A percentile compares a stretch with the other conserved stretches of the same genome.
These are phyloP conservation scores for Salvelinus fontinalis DNA, from an alignment of 2,113 vertebrate genomes.

Conservation along the genomic window DNA sequence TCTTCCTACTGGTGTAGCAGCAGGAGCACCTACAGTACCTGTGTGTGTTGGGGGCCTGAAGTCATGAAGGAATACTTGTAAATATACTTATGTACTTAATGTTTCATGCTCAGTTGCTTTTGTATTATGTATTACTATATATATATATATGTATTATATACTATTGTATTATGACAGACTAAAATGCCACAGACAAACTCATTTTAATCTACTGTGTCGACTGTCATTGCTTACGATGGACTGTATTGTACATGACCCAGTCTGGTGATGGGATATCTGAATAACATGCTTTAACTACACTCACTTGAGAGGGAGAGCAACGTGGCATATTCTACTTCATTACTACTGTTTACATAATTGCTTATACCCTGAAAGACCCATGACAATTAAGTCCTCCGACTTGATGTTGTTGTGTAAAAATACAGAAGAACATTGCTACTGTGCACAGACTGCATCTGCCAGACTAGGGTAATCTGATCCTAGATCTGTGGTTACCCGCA, in stretches of 20 bases:
- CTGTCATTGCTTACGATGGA: conserved; percentile 61
- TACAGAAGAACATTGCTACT: too few relatives aligned
- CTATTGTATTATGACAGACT: conserved; percentile 67
- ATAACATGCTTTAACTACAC: conserved; percentile 46
- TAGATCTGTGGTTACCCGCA: not conserved
- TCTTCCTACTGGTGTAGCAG: conserved; percentile 30
- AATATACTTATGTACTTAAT: conserved; percentile 64
- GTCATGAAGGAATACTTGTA: conserved; percentile 67
- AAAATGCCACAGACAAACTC: conserved; percentile 43
- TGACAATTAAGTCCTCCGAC: not conserved
- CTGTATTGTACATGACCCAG: conserved; percentile 50
- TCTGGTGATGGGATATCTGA: conserved; percentile 62
- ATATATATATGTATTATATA: too few relatives aligned
- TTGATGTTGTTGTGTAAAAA: too few relatives aligned
- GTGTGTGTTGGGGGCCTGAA: conserved; percentile 29
- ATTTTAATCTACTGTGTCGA: conserved; percentile 53
- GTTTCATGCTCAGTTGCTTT: conserved; percentile 63
- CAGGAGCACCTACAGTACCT: conserved; percentile 16
- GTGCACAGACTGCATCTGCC: too few relatives aligned
- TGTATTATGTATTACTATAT: too few relatives aligned
- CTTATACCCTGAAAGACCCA: not conserved
- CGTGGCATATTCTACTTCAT: too few relatives aligned
- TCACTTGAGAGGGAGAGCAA: not conserved
- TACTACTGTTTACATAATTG: too few relatives aligned
- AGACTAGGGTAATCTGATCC: too few relatives aligned